Evolutionary conservation across 2,113 vertebrate species (phyloP).

Genomic region (Narcine bancroftii): DNA sequence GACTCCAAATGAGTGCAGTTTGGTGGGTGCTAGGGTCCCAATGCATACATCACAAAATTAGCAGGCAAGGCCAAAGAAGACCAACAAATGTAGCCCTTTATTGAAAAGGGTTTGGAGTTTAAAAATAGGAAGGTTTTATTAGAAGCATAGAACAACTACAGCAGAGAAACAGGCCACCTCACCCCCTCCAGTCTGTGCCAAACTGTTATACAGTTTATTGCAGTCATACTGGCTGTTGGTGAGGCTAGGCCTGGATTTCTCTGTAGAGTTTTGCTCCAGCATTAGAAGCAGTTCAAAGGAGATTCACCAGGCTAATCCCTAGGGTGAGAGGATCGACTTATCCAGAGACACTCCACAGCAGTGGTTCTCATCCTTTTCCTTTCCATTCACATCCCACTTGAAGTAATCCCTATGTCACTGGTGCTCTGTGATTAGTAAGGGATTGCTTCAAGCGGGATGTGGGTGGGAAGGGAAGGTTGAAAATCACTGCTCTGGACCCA

Average conservation of each 20-base stretch:
- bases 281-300: neutral
- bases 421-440: too few relatives aligned
- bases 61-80: neutral
- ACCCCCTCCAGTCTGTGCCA: too few relatives aligned
- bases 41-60: neutral
- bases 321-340: neutral
- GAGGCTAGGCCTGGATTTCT: neutral
- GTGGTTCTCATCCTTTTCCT: too few relatives aligned
- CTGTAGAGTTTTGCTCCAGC: neutral
- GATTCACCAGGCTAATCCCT: neutral
- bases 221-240: neutral
- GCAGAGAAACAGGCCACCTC: too few relatives aligned
- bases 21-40: neutral
- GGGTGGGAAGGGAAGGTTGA: too few relatives aligned
- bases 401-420: too few relatives aligned
- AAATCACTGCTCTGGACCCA: too few relatives aligned
- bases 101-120: neutral
- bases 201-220: too few relatives aligned
- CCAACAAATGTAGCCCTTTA: neutral
- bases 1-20: neutral
- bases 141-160: too few relatives aligned
- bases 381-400: too few relatives aligned
- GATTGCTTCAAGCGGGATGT: too few relatives aligned
- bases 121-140: neutral
- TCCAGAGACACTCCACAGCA: neutral